These are phyloP conservation scores for Cheilosia vernalis DNA, from an alignment of 2,888 invertebrate genomes.

Conservation along the genomic window DNA sequence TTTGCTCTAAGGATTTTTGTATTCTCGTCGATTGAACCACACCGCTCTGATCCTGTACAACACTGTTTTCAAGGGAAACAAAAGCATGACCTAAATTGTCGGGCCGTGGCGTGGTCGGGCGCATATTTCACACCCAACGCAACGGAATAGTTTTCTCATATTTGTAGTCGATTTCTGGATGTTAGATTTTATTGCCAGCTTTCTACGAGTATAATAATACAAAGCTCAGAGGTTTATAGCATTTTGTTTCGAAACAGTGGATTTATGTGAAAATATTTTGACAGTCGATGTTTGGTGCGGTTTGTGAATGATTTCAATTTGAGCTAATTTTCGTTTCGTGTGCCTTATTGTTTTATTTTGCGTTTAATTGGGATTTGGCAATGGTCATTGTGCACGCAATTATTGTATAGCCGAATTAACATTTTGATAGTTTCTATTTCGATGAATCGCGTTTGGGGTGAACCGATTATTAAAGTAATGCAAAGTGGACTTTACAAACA, in stretches of 20 bases:
- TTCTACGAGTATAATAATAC: constrained; percentile 3
- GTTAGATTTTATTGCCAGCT: constrained; percentile 1
- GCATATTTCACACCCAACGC: constrained; percentile 10
- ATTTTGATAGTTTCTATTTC: constrained; percentile 42
- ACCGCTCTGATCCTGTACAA: constrained; percentile 15
- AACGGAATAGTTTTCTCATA: constrained; percentile 14
- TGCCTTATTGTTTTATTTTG: constrained; percentile 20
- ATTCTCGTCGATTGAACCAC: neutral
- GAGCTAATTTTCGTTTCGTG: neutral
- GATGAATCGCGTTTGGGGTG: constrained; percentile 37
- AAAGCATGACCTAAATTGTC: constrained; percentile 46
- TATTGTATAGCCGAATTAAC: neutral
- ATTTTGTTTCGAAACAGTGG: constrained; percentile 48
- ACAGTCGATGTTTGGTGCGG: constrained; percentile 38
- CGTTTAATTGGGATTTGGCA: neutral
- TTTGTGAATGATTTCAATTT: constrained; percentile 32
- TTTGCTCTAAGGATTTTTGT: constrained; percentile 21
- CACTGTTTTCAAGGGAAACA: constrained; percentile 9
- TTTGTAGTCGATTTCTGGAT: neutral
- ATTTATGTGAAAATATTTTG: constrained; percentile 44
- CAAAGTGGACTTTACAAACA: too few relatives aligned
- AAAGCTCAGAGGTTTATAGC: constrained; percentile 20
- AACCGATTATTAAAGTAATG: constrained; percentile 14
- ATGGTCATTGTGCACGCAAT: neutral
- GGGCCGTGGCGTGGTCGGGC: neutral